A percentile compares a stretch with the other conserved stretches of the same genome.
Conservation (phyloP, 2,888 invertebrate species). For the Thyatira batis region DNA sequence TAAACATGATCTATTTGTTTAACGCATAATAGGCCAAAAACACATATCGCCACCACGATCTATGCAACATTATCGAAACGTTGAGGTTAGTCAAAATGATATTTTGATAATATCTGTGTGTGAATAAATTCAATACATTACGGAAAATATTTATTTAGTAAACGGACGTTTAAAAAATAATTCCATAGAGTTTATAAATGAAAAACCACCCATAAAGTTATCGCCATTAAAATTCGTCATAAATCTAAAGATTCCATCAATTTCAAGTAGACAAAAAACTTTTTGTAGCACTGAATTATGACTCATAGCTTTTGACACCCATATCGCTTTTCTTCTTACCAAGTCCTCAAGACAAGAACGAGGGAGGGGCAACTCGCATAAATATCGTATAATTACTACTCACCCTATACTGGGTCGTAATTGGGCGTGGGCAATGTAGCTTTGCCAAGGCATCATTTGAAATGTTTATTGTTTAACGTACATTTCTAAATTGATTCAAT, state of each 20-base stretch:
- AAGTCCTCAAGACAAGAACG: slow-evolving; percentile 43
- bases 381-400: slow-evolving; percentile 69
- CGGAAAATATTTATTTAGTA: no score
- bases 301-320: slow-evolving; percentile 45
- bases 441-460: no score
- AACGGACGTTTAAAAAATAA: no score
- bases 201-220: background rate
- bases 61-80: no score
- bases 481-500: background rate
- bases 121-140: no score
- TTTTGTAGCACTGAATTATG: slow-evolving; percentile 26
- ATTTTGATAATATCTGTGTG: no score
- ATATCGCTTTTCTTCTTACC: slow-evolving; percentile 49
- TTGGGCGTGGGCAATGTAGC: slow-evolving; percentile 17
- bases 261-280: slow-evolving; percentile 19
- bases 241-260: slow-evolving; percentile 21
- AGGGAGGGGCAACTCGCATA: slow-evolving; percentile 52
- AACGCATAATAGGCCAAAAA: no score
- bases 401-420: slow-evolving; percentile 42
- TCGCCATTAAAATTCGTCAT: background rate
- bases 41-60: no score
- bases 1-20: no score
- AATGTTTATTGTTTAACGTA: background rate
- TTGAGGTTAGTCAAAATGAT: no score
- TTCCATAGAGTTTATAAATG: no score